phyloP scores from a whole-genome alignment of 2,888 invertebrate species.

The Acholoe squamosa region DNA sequence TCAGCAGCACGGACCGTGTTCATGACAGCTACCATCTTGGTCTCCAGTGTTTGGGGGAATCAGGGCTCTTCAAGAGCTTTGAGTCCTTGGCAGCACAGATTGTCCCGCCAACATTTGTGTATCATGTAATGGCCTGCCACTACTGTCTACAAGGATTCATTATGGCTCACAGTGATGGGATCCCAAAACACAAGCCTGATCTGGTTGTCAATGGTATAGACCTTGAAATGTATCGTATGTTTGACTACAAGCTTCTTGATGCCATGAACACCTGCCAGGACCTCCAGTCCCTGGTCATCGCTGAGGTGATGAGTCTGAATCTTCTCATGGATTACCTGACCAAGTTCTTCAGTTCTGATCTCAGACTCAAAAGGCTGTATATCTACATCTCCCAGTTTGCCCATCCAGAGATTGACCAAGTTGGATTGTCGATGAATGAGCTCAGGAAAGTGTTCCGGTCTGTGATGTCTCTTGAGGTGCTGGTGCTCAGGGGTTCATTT shows the following conservation, averaged over 20 bases:
- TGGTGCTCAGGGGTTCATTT: constrained; percentile 42
- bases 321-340: constrained; percentile 55
- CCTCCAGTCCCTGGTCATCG: constrained; percentile 59
- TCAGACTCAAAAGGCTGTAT: constrained; percentile 20
- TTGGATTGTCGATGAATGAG: background rate
- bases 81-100: background rate
- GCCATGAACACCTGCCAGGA: background rate
- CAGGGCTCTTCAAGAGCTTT: constrained; percentile 52
- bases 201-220: constrained; percentile 51
- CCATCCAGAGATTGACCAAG: constrained; percentile 51
- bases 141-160: constrained; percentile 61
- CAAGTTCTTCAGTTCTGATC: constrained; percentile 7
- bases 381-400: constrained; percentile 52
- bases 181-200: background rate
- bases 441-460: background rate
- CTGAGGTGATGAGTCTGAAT: constrained; percentile 43
- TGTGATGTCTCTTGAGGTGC: background rate
- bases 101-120: constrained; percentile 59
- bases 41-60: constrained; percentile 62
- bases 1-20: background rate
- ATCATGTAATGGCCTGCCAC: constrained; percentile 62
- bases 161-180: constrained; percentile 8
- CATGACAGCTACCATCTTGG: constrained; percentile 51
- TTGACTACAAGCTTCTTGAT: constrained; percentile 55
- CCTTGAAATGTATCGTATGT: constrained; percentile 49